Base-by-base conservation (phyloP, 2,888 invertebrate species). In the Amorpha juglandis region DNA sequence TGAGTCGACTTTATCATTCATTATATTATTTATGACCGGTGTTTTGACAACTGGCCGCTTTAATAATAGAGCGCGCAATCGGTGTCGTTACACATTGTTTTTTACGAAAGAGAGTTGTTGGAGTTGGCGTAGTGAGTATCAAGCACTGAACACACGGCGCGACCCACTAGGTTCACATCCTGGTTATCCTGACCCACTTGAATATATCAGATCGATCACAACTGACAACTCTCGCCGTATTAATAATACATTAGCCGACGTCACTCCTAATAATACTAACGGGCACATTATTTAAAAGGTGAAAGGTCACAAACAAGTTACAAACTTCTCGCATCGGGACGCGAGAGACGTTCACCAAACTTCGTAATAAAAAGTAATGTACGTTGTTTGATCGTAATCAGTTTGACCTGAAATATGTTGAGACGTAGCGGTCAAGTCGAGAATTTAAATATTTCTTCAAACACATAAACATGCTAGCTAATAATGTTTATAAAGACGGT, bases 11-110 rank as follows among this genome's bases (percentile, higher is more conserved):
- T 79, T 76, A 76, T 80, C 74, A 78, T 83, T 79, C 68, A 85
- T 86, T 81, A 82, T 58, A 83, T 86, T 80, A 87, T 87, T 88
- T 82, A 87, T 81, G 75, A 79, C 70, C 72, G 35, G 47, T 48
- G 6, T 65, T 35, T 58, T 38, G 16, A 38, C 52, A 52, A 33
- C 14, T 27, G 52, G 33, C 52, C 52, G 33, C 16, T n/a, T 16
- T 35, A 58, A 58, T 35, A 50, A 50, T 58, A 19, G 38, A 38
- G 16, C 38, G 19, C 55, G 55, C 38, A 16, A 16, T 12, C 42
- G 19, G 58, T 19, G 42, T 38, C 19, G 38, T 27, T 19, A 42
- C 19, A 38, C 42, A 11, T 58, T 58, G 42, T 58, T 58, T 58
- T 58, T 27, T 50, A 3, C 9, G 51, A 42, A 42, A 11, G 58